phyloP scores from a whole-genome alignment of 2,888 invertebrate genomes.

The Myopa tessellatipennis region DNA sequence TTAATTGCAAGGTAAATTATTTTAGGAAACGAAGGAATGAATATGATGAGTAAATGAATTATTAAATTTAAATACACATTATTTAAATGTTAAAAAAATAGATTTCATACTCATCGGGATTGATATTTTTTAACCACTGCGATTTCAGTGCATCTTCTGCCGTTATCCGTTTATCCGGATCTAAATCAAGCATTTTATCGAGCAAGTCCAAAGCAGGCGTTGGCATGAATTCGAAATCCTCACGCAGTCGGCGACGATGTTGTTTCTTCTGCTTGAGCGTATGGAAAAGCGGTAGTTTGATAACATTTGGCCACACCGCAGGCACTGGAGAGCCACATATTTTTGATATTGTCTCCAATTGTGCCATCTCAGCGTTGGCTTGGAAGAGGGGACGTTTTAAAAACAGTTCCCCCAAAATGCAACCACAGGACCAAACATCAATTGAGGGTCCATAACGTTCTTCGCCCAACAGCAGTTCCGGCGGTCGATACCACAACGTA shows the following conservation, averaged over 20 bases:
- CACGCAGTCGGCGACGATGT: slow-evolving; percentile 88
- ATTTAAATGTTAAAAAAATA: slow-evolving; percentile 33
- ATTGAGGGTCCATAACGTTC: slow-evolving; percentile 97
- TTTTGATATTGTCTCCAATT: slow-evolving; percentile 92
- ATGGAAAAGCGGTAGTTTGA: slow-evolving; percentile 91
- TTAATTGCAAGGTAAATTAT: background rate
- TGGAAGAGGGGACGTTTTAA: slow-evolving; percentile 95
- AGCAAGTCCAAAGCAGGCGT: slow-evolving; percentile 86
- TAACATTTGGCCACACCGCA: slow-evolving; percentile 96
- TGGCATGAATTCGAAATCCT: slow-evolving; percentile 95
- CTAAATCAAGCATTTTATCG: slow-evolving; percentile 95
- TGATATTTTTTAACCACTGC: slow-evolving; percentile 90
- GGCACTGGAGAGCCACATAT: slow-evolving; percentile 97
- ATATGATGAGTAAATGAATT: background rate
- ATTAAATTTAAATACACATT: background rate
- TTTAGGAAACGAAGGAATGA: no score
- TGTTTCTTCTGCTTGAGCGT: slow-evolving; percentile 91
- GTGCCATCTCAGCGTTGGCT: slow-evolving; percentile 92
- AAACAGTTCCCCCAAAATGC: slow-evolving; percentile 98
- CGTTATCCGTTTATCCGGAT: slow-evolving; percentile 92
- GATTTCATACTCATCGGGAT: slow-evolving; percentile 85
- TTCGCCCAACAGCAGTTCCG: slow-evolving; percentile 95
- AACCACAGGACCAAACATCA: slow-evolving; percentile 99
- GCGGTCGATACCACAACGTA: slow-evolving; percentile 98
- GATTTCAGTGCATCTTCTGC: slow-evolving; percentile 94